Conservation (phyloP, 2,888 invertebrate genomes). For the Morpho achilles region DNA sequence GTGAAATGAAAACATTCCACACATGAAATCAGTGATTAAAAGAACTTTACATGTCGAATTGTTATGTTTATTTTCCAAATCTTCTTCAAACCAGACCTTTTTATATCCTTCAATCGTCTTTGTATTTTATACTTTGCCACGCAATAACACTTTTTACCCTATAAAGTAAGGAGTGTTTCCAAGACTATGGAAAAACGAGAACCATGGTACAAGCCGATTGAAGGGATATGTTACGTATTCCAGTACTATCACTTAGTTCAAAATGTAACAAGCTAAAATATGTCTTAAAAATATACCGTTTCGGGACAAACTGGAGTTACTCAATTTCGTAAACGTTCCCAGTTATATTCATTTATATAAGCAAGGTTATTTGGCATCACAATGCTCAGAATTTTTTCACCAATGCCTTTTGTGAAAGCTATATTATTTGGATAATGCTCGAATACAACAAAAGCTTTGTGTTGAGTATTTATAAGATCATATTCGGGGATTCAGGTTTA, state of each 20-base stretch:
- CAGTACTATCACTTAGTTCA: background rate
- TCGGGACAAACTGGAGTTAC: slow-evolving; percentile 3
- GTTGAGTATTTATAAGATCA: slow-evolving; percentile 2
- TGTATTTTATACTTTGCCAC: slow-evolving; percentile 1
- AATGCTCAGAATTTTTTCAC: slow-evolving; percentile 7
- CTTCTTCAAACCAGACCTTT: background rate
- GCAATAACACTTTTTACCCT: slow-evolving; percentile 6
- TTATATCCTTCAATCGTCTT: slow-evolving; percentile 2
- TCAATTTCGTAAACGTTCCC: background rate
- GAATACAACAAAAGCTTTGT: slow-evolving; percentile 1
- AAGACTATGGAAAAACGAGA: slow-evolving; percentile 3
- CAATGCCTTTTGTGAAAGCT: slow-evolving; percentile 4
- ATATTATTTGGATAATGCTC: slow-evolving; percentile 2
- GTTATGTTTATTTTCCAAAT: no score
- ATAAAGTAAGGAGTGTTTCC: slow-evolving; percentile 3
- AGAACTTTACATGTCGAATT: no score
- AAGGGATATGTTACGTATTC: slow-evolving; percentile 4
- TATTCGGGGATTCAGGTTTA: no score
- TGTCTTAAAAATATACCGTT: background rate
- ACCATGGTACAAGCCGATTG: slow-evolving; percentile 4
- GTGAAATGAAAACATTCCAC: no score
- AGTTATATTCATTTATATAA: background rate
- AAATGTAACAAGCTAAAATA: background rate
- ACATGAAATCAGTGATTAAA: no score
- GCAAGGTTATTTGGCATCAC: slow-evolving; percentile 2